Evolutionary conservation across 2,797 vertebrate species (phyloP), one percentile per base, ranked within the genome.

Genomic region (Smutsia gigantea): DNA sequence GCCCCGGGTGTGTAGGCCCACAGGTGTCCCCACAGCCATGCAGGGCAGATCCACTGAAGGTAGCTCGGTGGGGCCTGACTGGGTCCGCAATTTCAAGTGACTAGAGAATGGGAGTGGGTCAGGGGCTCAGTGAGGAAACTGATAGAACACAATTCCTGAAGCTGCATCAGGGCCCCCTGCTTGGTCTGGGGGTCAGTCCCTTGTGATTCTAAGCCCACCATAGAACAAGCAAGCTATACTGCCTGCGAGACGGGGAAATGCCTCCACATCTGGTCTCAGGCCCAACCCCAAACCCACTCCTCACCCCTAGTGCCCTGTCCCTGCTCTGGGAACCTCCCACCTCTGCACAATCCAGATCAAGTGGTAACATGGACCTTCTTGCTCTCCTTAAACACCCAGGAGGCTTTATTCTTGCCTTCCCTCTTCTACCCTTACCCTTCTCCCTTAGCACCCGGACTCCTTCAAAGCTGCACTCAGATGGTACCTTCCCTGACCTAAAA

Each of bases 401-500:
- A 14, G 72, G n/a, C 42, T n/a, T 9, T 23, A 46, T 5, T 55
- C 27, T 1, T 10, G 64, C 11, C 4, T 15, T 8, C 21, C 2
- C 0, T 18, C 29, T 10, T 59, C 42, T 31, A 12, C 34, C 46
- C 74, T 7, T 4, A 0, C 39, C 29, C 59, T 15, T 11, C 51
- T 17, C 29, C 19, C n/a, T 13, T 0, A 1, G n/a, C 6, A 5
- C 29, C 1, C 19, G 0, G 0, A 2, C 39, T 42, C 17, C 31
- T 25, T 8, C 49, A 23, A 23, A 23, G 34, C 27, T 4, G 39
- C 37, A 6, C 64, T 27, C 59, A 27, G 2, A 21, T 25, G 19
- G 2, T 3, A 0, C 46, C 42, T 51, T 31, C 34, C 19, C 55
- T 11, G 91, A 15, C 59, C 57, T 23, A 5, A 21, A 39, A 49